Conservation (phyloP, 2,888 invertebrate species). For the Andrena camellia region DNA sequence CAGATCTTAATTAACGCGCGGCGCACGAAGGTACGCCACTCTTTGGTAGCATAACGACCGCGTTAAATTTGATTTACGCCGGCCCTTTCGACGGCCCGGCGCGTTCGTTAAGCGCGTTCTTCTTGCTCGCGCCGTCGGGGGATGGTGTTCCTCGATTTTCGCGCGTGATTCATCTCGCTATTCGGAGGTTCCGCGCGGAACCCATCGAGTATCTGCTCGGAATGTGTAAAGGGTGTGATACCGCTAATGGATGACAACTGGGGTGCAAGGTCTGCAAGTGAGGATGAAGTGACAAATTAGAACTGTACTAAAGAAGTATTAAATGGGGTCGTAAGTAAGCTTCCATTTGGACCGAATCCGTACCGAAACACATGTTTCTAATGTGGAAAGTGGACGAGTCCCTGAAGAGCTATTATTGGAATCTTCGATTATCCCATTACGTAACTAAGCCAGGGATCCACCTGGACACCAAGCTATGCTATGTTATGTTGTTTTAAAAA, state of each 20-base stretch:
- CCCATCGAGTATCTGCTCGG: slow-evolving; percentile 7
- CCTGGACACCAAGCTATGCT: too few relatives aligned
- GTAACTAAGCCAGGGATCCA: too few relatives aligned
- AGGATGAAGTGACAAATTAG: not conserved
- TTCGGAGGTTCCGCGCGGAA: slow-evolving; percentile 18
- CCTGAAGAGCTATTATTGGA: too few relatives aligned
- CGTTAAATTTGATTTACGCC: slow-evolving; percentile 64
- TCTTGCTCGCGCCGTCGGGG: slow-evolving; percentile 1
- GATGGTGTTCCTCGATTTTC: slow-evolving; percentile 18
- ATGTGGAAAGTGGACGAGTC: too few relatives aligned
- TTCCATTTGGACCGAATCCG: too few relatives aligned
- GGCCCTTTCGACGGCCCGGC: slow-evolving; percentile 40
- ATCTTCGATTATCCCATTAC: too few relatives aligned
- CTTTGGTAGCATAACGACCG: slow-evolving; percentile 55
- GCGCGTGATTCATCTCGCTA: slow-evolving; percentile 32
- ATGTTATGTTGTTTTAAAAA: too few relatives aligned
- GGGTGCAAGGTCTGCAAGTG: not conserved
- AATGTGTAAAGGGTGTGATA: slow-evolving; percentile 13
- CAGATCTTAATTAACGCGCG: slow-evolving; percentile 63
- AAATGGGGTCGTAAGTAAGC: too few relatives aligned
- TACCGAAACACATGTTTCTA: too few relatives aligned
- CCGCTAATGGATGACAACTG: slow-evolving; percentile 13
- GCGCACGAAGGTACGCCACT: slow-evolving; percentile 22
- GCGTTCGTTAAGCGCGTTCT: slow-evolving; percentile 52
- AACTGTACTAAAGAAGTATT: not conserved